A percentile compares a stretch with the other conserved stretches of the same genome.
Evolutionary conservation across 1,140 invertebrate species (phyloP).

Genomic region (Zaprionus gabonicus): DNA sequence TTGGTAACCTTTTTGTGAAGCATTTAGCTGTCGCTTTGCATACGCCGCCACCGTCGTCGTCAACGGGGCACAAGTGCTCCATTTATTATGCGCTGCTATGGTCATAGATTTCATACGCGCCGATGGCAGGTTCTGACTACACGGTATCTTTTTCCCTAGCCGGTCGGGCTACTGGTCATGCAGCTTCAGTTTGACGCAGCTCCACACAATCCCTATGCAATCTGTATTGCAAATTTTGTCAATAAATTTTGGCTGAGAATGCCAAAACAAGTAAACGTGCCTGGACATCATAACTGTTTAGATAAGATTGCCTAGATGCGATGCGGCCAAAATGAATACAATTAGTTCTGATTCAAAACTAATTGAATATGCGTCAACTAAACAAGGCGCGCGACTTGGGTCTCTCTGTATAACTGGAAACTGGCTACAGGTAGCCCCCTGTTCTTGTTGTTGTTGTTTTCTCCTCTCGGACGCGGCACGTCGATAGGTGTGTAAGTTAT

Average conservation of each 20-base stretch:
- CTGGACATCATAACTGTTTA: slow-evolving; percentile 75
- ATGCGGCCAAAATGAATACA: slow-evolving; percentile 66
- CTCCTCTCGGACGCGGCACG: slow-evolving; percentile 19
- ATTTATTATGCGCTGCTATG: slow-evolving; percentile 72
- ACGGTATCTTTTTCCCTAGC: slow-evolving; percentile 20
- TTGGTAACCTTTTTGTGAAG: slow-evolving; percentile 40
- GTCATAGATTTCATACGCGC: slow-evolving; percentile 74
- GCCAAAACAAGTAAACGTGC: slow-evolving; percentile 65
- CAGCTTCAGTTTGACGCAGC: slow-evolving; percentile 40
- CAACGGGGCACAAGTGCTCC: slow-evolving; percentile 59
- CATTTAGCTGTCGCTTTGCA: slow-evolving; percentile 63
- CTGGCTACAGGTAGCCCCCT: background rate
- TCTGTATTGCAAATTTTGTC: slow-evolving; percentile 80
- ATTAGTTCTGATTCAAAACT: slow-evolving; percentile 82
- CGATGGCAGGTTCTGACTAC: slow-evolving; percentile 71
- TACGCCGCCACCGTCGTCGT: slow-evolving; percentile 37
- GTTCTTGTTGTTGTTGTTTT: background rate
- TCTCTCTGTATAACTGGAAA: background rate
- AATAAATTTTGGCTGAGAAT: slow-evolving; percentile 77
- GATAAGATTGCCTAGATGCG: slow-evolving; percentile 72
- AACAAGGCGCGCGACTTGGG: slow-evolving; percentile 21
- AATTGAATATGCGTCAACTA: slow-evolving; percentile 76
- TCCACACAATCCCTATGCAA: slow-evolving; percentile 41
- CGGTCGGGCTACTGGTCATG: slow-evolving; percentile 65
- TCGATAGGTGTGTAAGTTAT: slow-evolving; percentile 81